Evolutionary conservation across 2,797 vertebrate species (phyloP).

Genomic region (Melanotaenia nigrans): DNA sequence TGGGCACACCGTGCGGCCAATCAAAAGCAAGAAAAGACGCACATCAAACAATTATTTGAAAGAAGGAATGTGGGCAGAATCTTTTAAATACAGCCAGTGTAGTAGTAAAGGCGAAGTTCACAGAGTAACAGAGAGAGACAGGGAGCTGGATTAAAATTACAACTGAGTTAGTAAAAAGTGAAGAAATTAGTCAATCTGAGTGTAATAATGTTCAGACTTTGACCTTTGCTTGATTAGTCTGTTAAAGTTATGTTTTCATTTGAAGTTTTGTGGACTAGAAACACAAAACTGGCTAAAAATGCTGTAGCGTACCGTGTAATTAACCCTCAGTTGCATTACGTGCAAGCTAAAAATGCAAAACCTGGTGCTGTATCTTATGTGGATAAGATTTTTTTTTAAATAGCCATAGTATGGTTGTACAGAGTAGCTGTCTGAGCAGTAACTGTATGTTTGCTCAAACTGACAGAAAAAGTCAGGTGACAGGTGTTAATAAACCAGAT

Average conservation of each 20-base stretch:
- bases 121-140: not conserved
- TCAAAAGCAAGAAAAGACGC: not conserved
- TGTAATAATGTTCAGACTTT: not conserved
- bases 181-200: not conserved
- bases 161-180: not conserved
- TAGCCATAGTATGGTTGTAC: constrained; percentile 40
- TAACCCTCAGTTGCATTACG: not conserved
- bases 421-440: constrained; percentile 6
- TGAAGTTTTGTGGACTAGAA: not conserved
- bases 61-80: not conserved
- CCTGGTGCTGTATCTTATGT: not conserved
- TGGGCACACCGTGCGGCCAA: not conserved
- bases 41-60: not conserved
- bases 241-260: not conserved
- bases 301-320: no score
- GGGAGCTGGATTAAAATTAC: not conserved
- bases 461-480: constrained; percentile 45
- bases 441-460: constrained; percentile 21
- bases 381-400: not conserved
- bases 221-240: not conserved
- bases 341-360: not conserved
- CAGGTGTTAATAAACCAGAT: constrained; percentile 66
- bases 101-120: not conserved
- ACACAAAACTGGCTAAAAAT: not conserved
- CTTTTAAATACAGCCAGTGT: no score